phyloP scores from a whole-genome alignment of 2,888 invertebrate species.

The Pimpla rufipes region DNA sequence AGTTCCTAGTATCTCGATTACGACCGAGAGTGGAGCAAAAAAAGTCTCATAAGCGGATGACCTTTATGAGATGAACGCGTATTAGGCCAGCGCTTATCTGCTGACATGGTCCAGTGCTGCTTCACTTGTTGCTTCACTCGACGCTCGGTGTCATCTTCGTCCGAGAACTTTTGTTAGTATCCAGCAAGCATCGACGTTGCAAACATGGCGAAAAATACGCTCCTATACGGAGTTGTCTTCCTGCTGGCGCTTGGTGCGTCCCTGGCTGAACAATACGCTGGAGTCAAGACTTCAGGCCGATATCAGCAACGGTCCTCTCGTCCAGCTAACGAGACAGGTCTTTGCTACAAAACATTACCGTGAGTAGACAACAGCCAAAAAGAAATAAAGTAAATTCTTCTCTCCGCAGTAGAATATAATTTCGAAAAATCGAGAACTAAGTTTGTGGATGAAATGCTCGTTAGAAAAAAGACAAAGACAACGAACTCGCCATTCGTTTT shows the following conservation, averaged over 20 bases:
- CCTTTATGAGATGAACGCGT: constrained; percentile 51
- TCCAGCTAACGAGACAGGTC: constrained; percentile 84
- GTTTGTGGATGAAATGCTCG: too few relatives aligned
- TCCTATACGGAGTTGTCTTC: constrained; percentile 58
- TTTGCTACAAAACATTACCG: constrained; percentile 89
- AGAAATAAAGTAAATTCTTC: background rate
- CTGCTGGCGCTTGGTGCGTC: constrained; percentile 69
- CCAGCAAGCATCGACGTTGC: constrained; percentile 69
- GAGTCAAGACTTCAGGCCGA: constrained; percentile 75
- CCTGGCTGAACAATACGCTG: constrained; percentile 71
- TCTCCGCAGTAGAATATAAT: background rate
- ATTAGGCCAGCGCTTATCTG: constrained; percentile 45
- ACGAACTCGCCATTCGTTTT: too few relatives aligned
- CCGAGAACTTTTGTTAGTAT: constrained; percentile 73
- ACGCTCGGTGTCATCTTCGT: constrained; percentile 17
- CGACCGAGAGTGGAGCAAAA: constrained; percentile 42
- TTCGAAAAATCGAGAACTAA: too few relatives aligned
- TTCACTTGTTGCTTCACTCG: background rate
- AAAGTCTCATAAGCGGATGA: constrained; percentile 63
- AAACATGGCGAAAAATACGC: constrained; percentile 76
- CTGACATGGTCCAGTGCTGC: constrained; percentile 12
- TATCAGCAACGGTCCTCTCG: constrained; percentile 66
- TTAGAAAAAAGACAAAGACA: too few relatives aligned
- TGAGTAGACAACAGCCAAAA: constrained; percentile 86
- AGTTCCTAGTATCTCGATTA: constrained; percentile 25